A percentile compares a stretch with the other conserved stretches of the same genome.
Conservation (phyloP, 2,888 invertebrate genomes). For the Epirrita christyi region DNA sequence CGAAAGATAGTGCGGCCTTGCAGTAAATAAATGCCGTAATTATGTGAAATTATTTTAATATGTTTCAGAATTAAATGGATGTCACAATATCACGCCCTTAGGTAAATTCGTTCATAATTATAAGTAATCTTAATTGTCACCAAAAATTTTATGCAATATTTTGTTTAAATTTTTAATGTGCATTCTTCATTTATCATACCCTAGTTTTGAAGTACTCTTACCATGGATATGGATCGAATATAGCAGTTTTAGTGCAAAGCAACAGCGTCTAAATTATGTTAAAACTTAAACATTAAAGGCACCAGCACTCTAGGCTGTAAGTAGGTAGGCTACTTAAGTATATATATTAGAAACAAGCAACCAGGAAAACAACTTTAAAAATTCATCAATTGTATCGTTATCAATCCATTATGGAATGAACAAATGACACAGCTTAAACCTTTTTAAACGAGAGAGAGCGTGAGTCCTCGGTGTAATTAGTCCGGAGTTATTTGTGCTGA, state of each 20-base stretch:
- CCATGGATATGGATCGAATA: background rate
- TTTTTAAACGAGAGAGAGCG: slow-evolving; percentile 77
- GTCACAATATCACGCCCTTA: slow-evolving; percentile 73
- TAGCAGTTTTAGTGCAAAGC: background rate
- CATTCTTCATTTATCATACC: too few species aligned
- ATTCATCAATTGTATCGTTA: slow-evolving; percentile 70
- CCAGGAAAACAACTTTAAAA: slow-evolving; percentile 37
- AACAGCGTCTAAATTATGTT: background rate
- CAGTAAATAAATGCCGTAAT: slow-evolving; percentile 78
- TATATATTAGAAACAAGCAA: background rate
- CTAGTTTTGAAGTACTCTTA: too few species aligned
- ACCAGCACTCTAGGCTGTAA: background rate
- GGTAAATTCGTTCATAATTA: slow-evolving; percentile 60
- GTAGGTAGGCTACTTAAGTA: background rate
- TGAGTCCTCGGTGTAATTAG: slow-evolving; percentile 80
- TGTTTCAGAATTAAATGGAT: slow-evolving; percentile 76
- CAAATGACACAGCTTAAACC: slow-evolving; percentile 79
- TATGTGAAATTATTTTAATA: slow-evolving; percentile 83
- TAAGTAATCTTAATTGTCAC: slow-evolving; percentile 49
- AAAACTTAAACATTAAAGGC: background rate
- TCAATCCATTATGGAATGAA: slow-evolving; percentile 78
- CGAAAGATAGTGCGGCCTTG: slow-evolving; percentile 70
- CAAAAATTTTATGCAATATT: slow-evolving; percentile 21
- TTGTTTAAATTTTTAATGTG: too few species aligned
- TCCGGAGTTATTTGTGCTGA: slow-evolving; percentile 64